These are phyloP conservation scores for Passer montanus DNA, from an alignment of 2,113 vertebrate species.

Conservation along the genomic window DNA sequence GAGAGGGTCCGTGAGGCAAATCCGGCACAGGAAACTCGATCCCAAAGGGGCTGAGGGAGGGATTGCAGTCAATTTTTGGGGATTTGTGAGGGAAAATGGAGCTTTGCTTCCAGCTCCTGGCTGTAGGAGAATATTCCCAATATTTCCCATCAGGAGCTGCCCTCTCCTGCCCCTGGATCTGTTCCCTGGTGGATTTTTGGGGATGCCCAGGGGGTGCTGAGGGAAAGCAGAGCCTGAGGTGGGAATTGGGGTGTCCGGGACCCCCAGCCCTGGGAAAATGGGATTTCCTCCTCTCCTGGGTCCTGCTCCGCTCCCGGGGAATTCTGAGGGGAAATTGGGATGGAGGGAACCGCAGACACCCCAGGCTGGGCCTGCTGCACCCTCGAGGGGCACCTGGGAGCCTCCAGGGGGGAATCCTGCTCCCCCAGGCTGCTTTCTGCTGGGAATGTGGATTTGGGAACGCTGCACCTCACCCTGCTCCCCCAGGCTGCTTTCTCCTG, in stretches of 20 bases:
- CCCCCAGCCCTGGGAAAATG: fast-evolving
- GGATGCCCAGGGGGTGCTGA: neutral
- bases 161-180: neutral
- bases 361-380: neutral
- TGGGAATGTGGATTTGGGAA: neutral
- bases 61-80: fast-evolving
- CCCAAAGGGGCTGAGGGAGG: neutral
- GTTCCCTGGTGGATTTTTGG: neutral
- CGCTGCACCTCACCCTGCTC: fast-evolving
- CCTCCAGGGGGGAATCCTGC: neutral
- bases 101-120: neutral
- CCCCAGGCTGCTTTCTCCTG: neutral
- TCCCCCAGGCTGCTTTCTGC: neutral
- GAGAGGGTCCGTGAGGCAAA: neutral
- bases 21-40: neutral
- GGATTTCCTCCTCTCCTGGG: fast-evolving
- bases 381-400: neutral
- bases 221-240: neutral
- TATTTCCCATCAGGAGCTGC: fast-evolving
- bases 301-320: fast-evolving
- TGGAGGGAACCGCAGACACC: fast-evolving
- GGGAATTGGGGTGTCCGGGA: neutral
- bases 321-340: neutral
- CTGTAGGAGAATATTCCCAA: neutral
- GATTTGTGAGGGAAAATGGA: neutral